A percentile compares a stretch with the other conserved stretches of the same genome.
phyloP scores from a whole-genome alignment of 2,888 invertebrate genomes.

The Dendrolimus houi region DNA sequence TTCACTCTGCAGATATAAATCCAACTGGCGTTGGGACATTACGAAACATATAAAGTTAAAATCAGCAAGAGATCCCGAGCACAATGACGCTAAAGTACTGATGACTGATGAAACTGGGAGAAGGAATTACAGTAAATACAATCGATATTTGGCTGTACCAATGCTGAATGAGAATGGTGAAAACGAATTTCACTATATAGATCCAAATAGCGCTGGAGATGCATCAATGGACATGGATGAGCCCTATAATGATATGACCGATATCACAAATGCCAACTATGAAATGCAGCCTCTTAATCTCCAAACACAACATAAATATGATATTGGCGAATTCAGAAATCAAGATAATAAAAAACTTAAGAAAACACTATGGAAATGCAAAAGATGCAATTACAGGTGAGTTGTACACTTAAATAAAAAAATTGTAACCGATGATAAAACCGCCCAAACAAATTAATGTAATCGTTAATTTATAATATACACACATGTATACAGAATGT shows the following conservation, averaged over 20 bases:
- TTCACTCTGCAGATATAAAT: slow-evolving; percentile 93
- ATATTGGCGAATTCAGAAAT: slow-evolving; percentile 29
- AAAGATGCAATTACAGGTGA: slow-evolving; percentile 91
- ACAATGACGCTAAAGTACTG: slow-evolving; percentile 87
- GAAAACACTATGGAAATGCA: slow-evolving; percentile 91
- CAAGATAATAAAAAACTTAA: slow-evolving; percentile 74
- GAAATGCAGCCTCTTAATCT: slow-evolving; percentile 79
- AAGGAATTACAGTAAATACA: slow-evolving; percentile 94
- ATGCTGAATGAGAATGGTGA: slow-evolving; percentile 74
- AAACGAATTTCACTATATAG: slow-evolving; percentile 63
- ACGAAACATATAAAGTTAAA: slow-evolving; percentile 96
- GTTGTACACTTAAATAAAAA: slow-evolving; percentile 21
- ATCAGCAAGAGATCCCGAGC: slow-evolving; percentile 88
- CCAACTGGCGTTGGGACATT: slow-evolving; percentile 98
- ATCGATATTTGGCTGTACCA: slow-evolving; percentile 86
- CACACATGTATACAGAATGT: neutral
- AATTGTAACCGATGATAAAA: too few relatives aligned
- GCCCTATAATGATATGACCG: slow-evolving; percentile 63
- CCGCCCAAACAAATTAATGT: too few relatives aligned
- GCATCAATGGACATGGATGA: slow-evolving; percentile 66
- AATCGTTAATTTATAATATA: neutral
- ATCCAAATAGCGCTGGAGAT: slow-evolving; percentile 51
- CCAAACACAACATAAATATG: slow-evolving; percentile 55
- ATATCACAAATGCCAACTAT: slow-evolving; percentile 50
- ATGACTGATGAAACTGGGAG: slow-evolving; percentile 95